Base-by-base conservation (phyloP, 2,113 vertebrate genomes). In the Rissa tridactyla region DNA sequence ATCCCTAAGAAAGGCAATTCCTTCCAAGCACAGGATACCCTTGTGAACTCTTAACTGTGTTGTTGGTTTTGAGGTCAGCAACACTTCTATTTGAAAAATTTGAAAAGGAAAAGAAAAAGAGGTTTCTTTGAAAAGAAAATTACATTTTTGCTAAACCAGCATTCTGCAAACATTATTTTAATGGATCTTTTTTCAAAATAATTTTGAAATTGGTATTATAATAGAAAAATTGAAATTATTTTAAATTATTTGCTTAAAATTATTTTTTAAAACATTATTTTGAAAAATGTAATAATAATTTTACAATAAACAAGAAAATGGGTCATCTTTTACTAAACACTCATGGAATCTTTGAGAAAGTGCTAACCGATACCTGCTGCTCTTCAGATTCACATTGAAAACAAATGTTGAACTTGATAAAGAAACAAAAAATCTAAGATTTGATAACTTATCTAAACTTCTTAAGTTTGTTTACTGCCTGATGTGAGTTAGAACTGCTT, bases 1-100 rank as follows among this genome's bases (percentile, higher is more conserved):
- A 54, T 34, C 14, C 32, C 16, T 25, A 25, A 52, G 55, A 70
- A 72, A 52, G 54, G 9, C 18, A 83, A 73, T 62, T 82, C 22
- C 34, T 81, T 81, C 38, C 10, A 66, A 62, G 29, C 5, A 7
- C 2, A 25, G n/a, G 32, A 42, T 57, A 75, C 0, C 0, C 15
- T 61, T 73, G 40, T 73, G 34, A 84, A 42, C 29, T 68, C 51
- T 34, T 60, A 46, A 10, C 26, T 58, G 8, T 62, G 8, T 0
- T 54, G 21, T 10, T 52, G 15, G 9, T 60, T 87, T 87, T 75
- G 12, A 85, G 16, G 16, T 66, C 64, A 49, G 40, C n/a, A 51
- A 54, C 4, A 6, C 4, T 46, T 15, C 11, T 0, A 0, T 9
- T 71, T n/a, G 18, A 78, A 82, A 72, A 9, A 2, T 1, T 17